phyloP scores from a whole-genome alignment of 2,113 vertebrate species.

The Trachemys scripta region DNA sequence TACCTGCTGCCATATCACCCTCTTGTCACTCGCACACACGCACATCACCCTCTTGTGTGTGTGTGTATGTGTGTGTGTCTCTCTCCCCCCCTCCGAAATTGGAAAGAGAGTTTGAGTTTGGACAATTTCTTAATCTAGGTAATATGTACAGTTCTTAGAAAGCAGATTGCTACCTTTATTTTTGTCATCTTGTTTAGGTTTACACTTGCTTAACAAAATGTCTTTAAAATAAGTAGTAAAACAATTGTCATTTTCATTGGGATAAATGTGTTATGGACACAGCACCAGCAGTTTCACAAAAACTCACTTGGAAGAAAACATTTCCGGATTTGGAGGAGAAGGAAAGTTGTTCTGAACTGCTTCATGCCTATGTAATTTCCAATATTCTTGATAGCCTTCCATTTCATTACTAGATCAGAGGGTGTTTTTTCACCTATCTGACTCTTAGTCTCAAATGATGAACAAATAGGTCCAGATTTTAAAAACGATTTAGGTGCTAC shows the following conservation, averaged over 20 bases:
- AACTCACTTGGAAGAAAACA: background rate
- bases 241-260: accelerated
- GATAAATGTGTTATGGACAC: background rate
- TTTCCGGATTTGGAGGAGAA: background rate
- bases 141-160: background rate
- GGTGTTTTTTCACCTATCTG: background rate
- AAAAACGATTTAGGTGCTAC: too few relatives aligned
- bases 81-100: background rate
- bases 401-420: background rate
- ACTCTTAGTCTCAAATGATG: background rate
- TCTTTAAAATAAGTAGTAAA: background rate
- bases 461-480: too few relatives aligned
- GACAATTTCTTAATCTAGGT: background rate
- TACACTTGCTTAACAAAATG: background rate
- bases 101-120: background rate
- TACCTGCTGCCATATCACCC: background rate
- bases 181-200: background rate
- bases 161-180: background rate
- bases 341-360: background rate
- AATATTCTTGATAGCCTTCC: background rate
- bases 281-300: background rate
- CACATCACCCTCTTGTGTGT: too few relatives aligned
- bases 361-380: background rate
- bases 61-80: too few relatives aligned
- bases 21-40: background rate